Percentiles rank a stretch among this genome's conserved stretches.
phyloP scores from a whole-genome alignment of 2,113 vertebrate species.

The Cinclus mexicanus region DNA sequence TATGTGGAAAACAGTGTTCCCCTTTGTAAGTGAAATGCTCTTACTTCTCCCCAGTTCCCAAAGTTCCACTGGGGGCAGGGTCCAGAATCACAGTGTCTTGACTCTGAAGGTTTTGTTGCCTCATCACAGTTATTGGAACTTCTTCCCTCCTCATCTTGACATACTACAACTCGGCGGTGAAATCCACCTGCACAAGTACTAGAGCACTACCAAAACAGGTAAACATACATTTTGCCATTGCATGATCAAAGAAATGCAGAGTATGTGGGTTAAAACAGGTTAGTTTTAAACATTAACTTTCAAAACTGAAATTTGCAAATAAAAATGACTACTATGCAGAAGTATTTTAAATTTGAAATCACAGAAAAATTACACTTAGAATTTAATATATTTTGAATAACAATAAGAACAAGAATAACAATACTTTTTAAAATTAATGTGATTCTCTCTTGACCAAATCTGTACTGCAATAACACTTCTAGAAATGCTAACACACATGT shows the following conservation, averaged over 20 bases:
- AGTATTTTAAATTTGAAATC: background rate
- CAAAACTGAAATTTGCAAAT: background rate
- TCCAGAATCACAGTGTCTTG: constrained; percentile 87
- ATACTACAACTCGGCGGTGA: constrained; percentile 91
- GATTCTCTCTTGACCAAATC: background rate
- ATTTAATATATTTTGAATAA: background rate
- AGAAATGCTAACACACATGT: background rate
- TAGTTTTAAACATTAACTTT: background rate
- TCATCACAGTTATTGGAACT: constrained; percentile 83
- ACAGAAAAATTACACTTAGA: background rate
- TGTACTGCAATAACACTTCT: background rate
- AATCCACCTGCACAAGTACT: constrained; percentile 90
- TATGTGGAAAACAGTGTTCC: background rate
- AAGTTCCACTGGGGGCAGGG: constrained; percentile 94
- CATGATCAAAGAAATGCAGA: background rate
- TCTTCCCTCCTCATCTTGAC: constrained; percentile 90
- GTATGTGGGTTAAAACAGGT: background rate
- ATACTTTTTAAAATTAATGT: background rate
- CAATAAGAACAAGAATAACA: background rate
- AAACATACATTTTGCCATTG: background rate
- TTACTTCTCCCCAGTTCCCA: constrained; percentile 94
- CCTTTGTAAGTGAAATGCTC: constrained; percentile 19
- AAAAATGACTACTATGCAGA: background rate
- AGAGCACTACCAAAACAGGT: constrained; percentile 83
- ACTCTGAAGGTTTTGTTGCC: constrained; percentile 84